Base-by-base conservation (phyloP, 2,888 invertebrate genomes). In the Pheosia tremula region DNA sequence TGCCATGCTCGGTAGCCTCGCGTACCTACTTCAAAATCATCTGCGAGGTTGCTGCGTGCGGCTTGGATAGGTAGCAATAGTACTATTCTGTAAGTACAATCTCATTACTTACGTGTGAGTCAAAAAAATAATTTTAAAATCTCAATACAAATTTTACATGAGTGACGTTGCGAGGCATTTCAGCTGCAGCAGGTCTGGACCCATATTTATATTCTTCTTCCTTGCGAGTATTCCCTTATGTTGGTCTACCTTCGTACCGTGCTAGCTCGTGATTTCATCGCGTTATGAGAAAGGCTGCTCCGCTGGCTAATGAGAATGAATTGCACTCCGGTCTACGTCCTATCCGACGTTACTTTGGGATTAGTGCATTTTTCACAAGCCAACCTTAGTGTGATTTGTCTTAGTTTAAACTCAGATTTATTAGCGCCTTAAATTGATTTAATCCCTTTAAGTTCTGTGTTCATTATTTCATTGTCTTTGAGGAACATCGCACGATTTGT, bases 311-410 rank as follows among this genome's bases (percentile, higher is more conserved):
- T 92, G 91, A 91, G 88, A 90, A 92, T 85, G 84, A 91, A 92
- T 91, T 87, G 90, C 89, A 78, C 81, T 78, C 74, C 76, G 77
- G 81, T 81, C 79, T 80, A 80, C 80, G 74, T 74, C 45, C 36
- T 45, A 72, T 73, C 79, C 81, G 76, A 69, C 80, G 79, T 84
- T 84, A 84, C 85, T 87, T 86, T 78, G 81, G 83, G 87, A 89
- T 89, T 89, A 90, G 88, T 85, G 83, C 87, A 90, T 90, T 91
- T 90, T 90, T 90, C 89, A 88, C 87, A 84, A 74, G 76, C 77
- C 80, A 78, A 75, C 70, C 79, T 86, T 83, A 79, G 78, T 80
- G 80, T 81, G 77, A 89, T 89, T 84, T 81, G 78, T 89, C 89
- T 88, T 89, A 79, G 81, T 85, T 86, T 85, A 81, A 84, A 83